Evolutionary conservation across 2,888 invertebrate species (phyloP).

Genomic region (Acanthosepion pharaonis): DNA sequence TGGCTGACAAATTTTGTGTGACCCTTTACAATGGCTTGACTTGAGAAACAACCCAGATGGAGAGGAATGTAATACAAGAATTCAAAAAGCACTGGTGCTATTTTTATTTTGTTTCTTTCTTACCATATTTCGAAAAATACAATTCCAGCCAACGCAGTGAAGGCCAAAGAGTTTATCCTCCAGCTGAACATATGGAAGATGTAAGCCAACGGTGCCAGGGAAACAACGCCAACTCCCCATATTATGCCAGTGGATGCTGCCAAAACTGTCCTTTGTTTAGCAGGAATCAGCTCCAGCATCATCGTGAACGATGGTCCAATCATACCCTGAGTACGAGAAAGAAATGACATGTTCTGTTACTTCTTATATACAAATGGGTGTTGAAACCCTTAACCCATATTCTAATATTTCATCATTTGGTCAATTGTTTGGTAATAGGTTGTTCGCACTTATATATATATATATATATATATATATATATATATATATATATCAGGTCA

Average conservation of each 20-base stretch:
- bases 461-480: no score
- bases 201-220: neutral
- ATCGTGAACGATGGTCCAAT: neutral
- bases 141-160: neutral
- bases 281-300: neutral
- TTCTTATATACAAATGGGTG: no score
- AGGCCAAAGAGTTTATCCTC: neutral
- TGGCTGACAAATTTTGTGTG: no score
- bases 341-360: neutral
- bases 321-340: neutral
- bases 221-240: neutral
- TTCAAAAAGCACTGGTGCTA: no score
- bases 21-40: no score
- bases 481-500: no score
- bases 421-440: no score
- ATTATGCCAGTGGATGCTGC: neutral
- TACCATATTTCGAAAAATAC: constrained; percentile 37
- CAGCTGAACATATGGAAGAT: neutral
- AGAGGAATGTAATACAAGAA: no score
- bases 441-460: no score
- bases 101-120: neutral
- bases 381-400: no score
- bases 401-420: no score
- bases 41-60: no score
- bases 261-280: neutral